Evolutionary conservation across 1,140 invertebrate species (phyloP).

Genomic region (Penaeus japonicus): DNA sequence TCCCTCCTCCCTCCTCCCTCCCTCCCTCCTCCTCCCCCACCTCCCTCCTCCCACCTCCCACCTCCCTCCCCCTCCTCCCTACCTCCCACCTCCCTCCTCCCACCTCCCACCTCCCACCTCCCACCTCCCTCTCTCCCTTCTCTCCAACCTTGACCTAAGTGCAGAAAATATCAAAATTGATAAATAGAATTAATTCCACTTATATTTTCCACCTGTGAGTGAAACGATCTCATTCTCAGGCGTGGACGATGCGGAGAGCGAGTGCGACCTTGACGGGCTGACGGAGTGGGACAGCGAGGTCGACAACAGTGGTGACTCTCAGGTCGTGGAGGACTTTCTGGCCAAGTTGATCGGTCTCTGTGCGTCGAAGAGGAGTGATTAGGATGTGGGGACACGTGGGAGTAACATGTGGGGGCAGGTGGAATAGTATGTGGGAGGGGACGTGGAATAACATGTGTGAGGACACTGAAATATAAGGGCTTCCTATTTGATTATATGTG

Average conservation of each 20-base stretch:
- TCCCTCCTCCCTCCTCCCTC: no score
- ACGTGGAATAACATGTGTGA: no score
- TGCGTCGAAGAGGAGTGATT: neutral
- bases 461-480: neutral
- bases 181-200: neutral
- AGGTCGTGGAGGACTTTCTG: slow-evolving; percentile 27
- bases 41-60: neutral
- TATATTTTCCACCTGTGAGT: neutral
- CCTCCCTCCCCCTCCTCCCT: neutral
- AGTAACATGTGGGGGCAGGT: no score
- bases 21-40: no score
- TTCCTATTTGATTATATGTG: neutral
- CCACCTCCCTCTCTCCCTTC: no score
- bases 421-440: no score
- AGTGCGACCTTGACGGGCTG: slow-evolving; percentile 69
- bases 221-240: slow-evolving; percentile 61
- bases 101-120: no score
- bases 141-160: no score
- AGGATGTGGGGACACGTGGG: neutral
- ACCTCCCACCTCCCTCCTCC: no score
- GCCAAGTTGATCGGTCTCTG: neutral
- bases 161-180: neutral
- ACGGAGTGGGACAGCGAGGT: slow-evolving; percentile 67
- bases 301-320: slow-evolving; percentile 63
- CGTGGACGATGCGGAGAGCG: slow-evolving; percentile 71